A percentile compares a stretch with the other conserved stretches of the same genome.
These are phyloP conservation scores for Oceanites oceanicus DNA, from an alignment of 2,113 vertebrate species.

Conservation along the genomic window DNA sequence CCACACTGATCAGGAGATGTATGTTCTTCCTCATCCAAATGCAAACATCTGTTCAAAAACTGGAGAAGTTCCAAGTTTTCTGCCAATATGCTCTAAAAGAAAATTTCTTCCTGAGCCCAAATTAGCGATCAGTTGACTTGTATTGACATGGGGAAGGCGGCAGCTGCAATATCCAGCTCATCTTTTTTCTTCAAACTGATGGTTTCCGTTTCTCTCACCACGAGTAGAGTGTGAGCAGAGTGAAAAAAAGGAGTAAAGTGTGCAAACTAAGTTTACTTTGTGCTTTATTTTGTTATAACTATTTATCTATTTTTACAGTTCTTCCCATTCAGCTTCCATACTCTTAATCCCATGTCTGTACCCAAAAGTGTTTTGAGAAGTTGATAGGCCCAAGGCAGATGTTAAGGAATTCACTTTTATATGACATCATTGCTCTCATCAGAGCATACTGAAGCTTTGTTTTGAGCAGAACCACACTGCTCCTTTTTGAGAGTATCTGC, in stretches of 20 bases:
- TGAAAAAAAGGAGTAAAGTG: neutral
- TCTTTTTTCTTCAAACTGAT: neutral
- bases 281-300: neutral
- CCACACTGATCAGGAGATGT: fast-evolving
- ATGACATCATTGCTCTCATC: neutral
- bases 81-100: neutral
- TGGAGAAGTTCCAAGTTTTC: neutral
- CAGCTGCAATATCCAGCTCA: neutral
- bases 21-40: neutral
- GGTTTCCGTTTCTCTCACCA: neutral
- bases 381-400: neutral
- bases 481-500: neutral
- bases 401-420: neutral
- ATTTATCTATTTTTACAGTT: neutral
- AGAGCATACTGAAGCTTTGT: neutral
- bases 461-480: neutral
- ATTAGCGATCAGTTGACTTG: neutral
- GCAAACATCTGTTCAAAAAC: neutral
- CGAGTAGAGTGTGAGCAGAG: neutral
- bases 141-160: neutral
- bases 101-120: neutral
- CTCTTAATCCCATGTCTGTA: neutral
- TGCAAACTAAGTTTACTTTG: neutral
- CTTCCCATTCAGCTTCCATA: neutral
- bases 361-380: neutral